Base-by-base conservation (phyloP, 2,113 vertebrate genomes). In the Heptranchias perlo region DNA sequence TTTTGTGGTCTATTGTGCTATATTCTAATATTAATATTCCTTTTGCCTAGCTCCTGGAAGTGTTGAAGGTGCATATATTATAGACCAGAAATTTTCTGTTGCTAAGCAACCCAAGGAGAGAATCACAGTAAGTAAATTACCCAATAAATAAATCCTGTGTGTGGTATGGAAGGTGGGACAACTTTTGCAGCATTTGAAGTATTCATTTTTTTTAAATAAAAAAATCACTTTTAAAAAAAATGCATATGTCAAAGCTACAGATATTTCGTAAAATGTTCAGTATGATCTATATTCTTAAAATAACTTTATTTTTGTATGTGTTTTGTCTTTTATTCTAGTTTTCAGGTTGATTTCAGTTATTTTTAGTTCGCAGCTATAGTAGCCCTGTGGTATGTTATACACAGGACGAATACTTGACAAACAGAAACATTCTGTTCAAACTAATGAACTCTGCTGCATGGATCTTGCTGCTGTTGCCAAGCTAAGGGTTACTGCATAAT, bases 41-140 rank as follows among this genome's bases (percentile, higher is more conserved):
- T 97, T 97, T 91, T 97, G 96, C 96, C 54, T 97, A 97, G 98
- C 98, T 96, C 96, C 98, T 97, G 96, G 97, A 96, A 97, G 97
- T 96, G 97, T 98, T 96, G 99, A 99, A 97, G 97, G 98, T 95
- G 94, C 94, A 3, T 95, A 73, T 58, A 49, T 95, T 31, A 69
- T 95, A 94, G 98, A 98, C 96, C 99, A 99, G 97, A 98, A 98
- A 97, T 97, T 99, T 96, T 98, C 98, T 96, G 97, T 98, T 96
- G 98, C 98, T 97, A 98, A 99, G 97, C 98, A 98, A 97, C 98
- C 99, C 95, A 99, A 98, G 96, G 99, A 99, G 97, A 98, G 98
- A 97, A 98, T 98, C 96, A 98, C 98, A 96, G 99, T 99, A 97
- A 99, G 99, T 99, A 97, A 97, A 97, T 95, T 44, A 31, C 95